These are phyloP conservation scores for Fissipunctia ypsillon DNA, from an alignment of 2,888 invertebrate species.

Conservation along the genomic window DNA sequence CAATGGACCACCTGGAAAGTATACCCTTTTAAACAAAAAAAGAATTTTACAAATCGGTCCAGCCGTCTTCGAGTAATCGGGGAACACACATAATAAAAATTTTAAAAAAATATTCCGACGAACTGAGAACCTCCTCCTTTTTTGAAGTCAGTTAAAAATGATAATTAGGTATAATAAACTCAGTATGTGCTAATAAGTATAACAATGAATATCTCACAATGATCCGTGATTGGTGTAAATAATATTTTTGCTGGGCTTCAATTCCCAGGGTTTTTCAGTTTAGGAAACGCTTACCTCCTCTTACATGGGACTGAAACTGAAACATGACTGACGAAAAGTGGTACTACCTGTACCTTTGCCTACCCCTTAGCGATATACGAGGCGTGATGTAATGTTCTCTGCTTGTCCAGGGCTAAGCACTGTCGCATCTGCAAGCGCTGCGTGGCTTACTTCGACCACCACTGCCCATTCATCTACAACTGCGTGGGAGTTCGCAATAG, in stretches of 20 bases:
- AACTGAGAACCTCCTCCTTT: too few species aligned
- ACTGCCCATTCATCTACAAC: slow-evolving; percentile 98
- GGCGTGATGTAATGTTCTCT: not conserved
- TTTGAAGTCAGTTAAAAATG: too few species aligned
- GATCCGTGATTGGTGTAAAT: too few species aligned
- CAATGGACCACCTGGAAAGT: too few species aligned
- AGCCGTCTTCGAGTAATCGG: too few species aligned
- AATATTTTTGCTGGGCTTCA: not conserved
- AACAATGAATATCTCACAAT: too few species aligned
- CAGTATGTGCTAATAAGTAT: too few species aligned
- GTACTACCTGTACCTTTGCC: not conserved
- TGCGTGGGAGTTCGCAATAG: slow-evolving; percentile 97
- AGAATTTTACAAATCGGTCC: too few species aligned
- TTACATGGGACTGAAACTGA: not conserved
- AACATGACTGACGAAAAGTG: not conserved
- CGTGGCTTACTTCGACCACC: slow-evolving; percentile 97
- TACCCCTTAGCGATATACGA: not conserved
- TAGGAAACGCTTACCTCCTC: not conserved
- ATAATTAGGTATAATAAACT: too few species aligned
- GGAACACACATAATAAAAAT: too few species aligned
- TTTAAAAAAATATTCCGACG: too few species aligned
- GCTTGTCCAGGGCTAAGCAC: slow-evolving; percentile 93
- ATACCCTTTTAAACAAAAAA: too few species aligned
- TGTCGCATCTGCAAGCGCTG: slow-evolving; percentile 97
- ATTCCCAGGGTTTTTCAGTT: not conserved